Conservation (phyloP, 2,797 vertebrate species). For the Sebastiscus albofasciatus region DNA sequence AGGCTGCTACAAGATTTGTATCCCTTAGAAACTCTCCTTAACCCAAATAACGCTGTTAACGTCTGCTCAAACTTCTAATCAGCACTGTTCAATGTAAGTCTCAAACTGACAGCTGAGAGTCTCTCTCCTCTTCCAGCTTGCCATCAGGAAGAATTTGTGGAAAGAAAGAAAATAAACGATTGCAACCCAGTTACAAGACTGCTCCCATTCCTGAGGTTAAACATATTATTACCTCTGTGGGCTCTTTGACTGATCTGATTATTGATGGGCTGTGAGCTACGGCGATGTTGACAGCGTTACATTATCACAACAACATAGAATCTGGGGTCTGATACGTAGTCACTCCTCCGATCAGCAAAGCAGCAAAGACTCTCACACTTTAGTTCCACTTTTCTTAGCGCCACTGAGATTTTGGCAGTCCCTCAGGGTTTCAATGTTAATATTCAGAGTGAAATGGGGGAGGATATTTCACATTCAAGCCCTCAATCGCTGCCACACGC, state of each 20-base stretch:
- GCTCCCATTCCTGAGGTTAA: slow-evolving; percentile 39
- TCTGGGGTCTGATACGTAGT: slow-evolving; percentile 33
- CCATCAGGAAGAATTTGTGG: slow-evolving; percentile 27
- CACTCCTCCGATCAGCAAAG: slow-evolving; percentile 37
- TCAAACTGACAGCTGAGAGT: slow-evolving; percentile 22
- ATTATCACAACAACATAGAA: slow-evolving; percentile 27
- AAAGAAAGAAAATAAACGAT: background rate
- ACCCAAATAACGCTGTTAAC: slow-evolving; percentile 4
- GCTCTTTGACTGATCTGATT: slow-evolving; percentile 56
- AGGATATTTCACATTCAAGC: slow-evolving; percentile 79
- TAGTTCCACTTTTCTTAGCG: slow-evolving; percentile 67
- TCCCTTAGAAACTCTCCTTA: slow-evolving; percentile 14
- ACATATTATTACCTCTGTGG: slow-evolving; percentile 51
- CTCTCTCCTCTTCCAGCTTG: slow-evolving; percentile 7
- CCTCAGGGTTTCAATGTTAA: slow-evolving; percentile 76
- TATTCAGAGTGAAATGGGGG: slow-evolving; percentile 82
- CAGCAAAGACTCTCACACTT: slow-evolving; percentile 58
- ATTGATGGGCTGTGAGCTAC: slow-evolving; percentile 18
- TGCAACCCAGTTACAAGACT: slow-evolving; percentile 36
- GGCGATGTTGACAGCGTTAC: slow-evolving; percentile 4
- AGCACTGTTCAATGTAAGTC: background rate
- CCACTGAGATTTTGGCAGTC: slow-evolving; percentile 75
- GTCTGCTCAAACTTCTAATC: slow-evolving; percentile 14
- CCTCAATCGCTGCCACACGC: slow-evolving; percentile 76
- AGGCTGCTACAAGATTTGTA: slow-evolving; percentile 10